A percentile compares a stretch with the other conserved stretches of the same genome.
These are phyloP conservation scores for Magallana angulata DNA, from an alignment of 1,140 invertebrate species.

Conservation along the genomic window DNA sequence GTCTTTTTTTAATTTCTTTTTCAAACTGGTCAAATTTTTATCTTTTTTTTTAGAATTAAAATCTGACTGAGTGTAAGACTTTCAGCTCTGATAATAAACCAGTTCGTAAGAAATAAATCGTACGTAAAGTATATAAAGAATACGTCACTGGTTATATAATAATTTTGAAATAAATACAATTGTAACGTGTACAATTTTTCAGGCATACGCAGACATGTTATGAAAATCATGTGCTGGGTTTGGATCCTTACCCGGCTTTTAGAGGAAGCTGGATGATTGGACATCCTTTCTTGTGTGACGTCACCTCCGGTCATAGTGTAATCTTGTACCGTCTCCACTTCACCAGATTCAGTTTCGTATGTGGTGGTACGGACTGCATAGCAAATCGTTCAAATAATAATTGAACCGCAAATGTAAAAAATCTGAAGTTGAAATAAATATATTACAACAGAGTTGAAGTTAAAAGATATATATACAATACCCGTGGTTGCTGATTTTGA, in stretches of 20 bases:
- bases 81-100: too few species aligned
- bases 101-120: too few species aligned
- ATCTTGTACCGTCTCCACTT: background rate
- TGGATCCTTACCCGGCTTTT: background rate
- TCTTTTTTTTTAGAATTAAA: too few species aligned
- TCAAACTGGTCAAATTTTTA: too few species aligned
- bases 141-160: too few species aligned
- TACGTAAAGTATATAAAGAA: too few species aligned
- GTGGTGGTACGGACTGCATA: constrained; percentile 3
- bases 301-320: constrained; percentile 6
- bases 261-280: constrained; percentile 41
- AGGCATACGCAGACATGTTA: background rate
- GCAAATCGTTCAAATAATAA: background rate
- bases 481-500: background rate
- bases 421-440: background rate
- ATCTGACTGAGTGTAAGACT: too few species aligned
- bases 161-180: too few species aligned
- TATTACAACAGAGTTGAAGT: background rate
- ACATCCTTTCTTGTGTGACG: constrained; percentile 42
- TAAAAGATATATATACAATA: background rate
- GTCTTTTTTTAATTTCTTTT: too few species aligned
- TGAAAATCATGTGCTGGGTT: too few species aligned
- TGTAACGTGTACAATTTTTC: background rate
- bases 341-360: background rate
- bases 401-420: background rate